Evolutionary conservation across 2,888 invertebrate species (phyloP).

Genomic region (Rhingia rostrata): DNA sequence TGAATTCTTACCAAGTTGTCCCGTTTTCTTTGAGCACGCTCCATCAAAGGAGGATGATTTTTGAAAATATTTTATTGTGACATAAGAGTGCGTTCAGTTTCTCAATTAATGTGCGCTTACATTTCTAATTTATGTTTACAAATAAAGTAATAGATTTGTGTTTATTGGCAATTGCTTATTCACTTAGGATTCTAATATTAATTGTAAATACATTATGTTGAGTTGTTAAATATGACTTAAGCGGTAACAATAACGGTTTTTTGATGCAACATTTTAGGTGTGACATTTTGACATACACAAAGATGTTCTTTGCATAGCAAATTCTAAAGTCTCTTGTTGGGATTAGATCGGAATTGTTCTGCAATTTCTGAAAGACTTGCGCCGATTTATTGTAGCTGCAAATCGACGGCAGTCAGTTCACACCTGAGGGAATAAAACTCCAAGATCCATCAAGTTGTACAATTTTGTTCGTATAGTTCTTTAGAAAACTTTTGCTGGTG

Average conservation of each 20-base stretch:
- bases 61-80: no score
- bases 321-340: slow-evolving; percentile 87
- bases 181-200: no score
- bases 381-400: slow-evolving; percentile 78
- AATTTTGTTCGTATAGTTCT: slow-evolving; percentile 33
- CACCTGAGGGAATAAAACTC: slow-evolving; percentile 82
- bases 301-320: slow-evolving; percentile 90
- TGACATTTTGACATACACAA: slow-evolving; percentile 89
- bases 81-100: no score
- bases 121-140: no score
- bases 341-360: slow-evolving; percentile 85
- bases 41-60: no score
- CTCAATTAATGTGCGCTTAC: no score
- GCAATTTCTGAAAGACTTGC: slow-evolving; percentile 80
- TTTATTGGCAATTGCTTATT: no score
- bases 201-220: no score
- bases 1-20: no score
- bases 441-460: slow-evolving; percentile 77
- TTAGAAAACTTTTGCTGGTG: slow-evolving; percentile 2
- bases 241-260: slow-evolving; percentile 89
- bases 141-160: no score
- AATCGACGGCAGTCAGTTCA: slow-evolving; percentile 84
- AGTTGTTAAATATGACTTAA: slow-evolving; percentile 89
- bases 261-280: slow-evolving; percentile 90
- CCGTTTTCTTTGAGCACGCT: no score